These are phyloP conservation scores for Lamprologus lemairii DNA, from an alignment of 2,113 vertebrate species.

Conservation along the genomic window DNA sequence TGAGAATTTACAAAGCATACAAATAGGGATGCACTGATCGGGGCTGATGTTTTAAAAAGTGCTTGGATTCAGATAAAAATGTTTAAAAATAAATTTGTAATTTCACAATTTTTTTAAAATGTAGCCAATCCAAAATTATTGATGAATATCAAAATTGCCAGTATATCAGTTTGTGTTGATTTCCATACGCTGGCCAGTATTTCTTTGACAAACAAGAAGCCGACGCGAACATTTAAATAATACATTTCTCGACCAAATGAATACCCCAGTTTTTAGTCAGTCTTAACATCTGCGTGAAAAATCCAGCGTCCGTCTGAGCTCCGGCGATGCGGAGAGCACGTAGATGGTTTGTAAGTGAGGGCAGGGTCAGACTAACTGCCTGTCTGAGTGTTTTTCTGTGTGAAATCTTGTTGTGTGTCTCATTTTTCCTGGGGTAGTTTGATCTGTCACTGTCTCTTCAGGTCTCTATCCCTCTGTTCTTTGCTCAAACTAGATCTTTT, in stretches of 20 bases:
- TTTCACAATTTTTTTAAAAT: not conserved
- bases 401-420: conserved; percentile 31
- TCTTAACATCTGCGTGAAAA: not conserved
- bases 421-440: conserved; percentile 37
- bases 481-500: conserved; percentile 69
- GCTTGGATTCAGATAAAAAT: not conserved
- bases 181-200: rapidly evolving
- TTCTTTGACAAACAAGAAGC: not conserved
- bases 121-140: not conserved
- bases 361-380: not conserved
- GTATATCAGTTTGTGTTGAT: not conserved
- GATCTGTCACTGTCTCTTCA: conserved; percentile 56
- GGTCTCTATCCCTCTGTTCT: conserved; percentile 54
- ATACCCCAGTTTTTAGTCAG: not conserved
- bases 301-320: not conserved
- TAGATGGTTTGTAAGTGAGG: not conserved
- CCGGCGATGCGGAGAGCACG: rapidly evolving
- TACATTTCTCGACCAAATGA: rapidly evolving
- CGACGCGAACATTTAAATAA: rapidly evolving
- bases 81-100: not conserved
- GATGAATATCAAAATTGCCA: not conserved
- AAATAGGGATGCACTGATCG: not conserved
- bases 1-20: not conserved
- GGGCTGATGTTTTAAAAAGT: not conserved
- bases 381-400: not conserved